Percentiles rank a stretch among this genome's conserved stretches.
Conservation (phyloP, 2,888 invertebrate species). For the Auanema freiburgensis region DNA sequence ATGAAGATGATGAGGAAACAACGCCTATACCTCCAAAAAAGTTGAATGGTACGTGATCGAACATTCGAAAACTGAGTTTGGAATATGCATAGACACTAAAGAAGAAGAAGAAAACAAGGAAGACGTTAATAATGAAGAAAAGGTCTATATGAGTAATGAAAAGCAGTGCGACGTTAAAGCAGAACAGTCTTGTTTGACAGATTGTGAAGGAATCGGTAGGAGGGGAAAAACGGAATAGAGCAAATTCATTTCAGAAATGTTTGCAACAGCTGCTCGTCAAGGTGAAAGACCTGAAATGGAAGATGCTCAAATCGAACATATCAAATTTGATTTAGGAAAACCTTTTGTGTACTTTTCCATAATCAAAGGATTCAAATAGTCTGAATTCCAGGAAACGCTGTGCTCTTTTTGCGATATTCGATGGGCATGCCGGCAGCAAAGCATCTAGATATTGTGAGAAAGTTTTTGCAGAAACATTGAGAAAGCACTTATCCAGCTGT, state of each 20-base stretch:
- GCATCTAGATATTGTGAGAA: slow-evolving; percentile 67
- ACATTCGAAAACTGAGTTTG: too few relatives aligned
- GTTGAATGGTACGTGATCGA: too few relatives aligned
- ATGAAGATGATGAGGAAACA: slow-evolving; percentile 15
- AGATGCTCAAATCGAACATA: slow-evolving; percentile 67
- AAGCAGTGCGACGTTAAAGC: neutral
- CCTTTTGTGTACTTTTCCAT: slow-evolving; percentile 20
- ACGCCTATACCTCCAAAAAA: neutral
- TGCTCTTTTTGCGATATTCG: slow-evolving; percentile 68
- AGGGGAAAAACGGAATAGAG: too few relatives aligned
- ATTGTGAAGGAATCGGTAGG: neutral
- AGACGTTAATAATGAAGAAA: neutral
- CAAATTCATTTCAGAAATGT: neutral
- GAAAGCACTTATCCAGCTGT: slow-evolving; percentile 62
- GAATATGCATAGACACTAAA: slow-evolving; percentile 5
- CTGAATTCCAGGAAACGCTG: slow-evolving; percentile 47
- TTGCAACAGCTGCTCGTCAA: slow-evolving; percentile 49
- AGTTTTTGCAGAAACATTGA: slow-evolving; percentile 61
- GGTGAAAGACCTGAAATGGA: slow-evolving; percentile 70
- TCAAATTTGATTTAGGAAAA: slow-evolving; percentile 58
- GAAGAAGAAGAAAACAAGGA: neutral
- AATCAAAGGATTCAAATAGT: too few relatives aligned
- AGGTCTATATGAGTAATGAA: neutral
- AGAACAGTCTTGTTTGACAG: neutral
- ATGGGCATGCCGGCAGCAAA: slow-evolving; percentile 68